Conservation (phyloP, 2,113 vertebrate species). For the Ahaetulla prasina region DNA sequence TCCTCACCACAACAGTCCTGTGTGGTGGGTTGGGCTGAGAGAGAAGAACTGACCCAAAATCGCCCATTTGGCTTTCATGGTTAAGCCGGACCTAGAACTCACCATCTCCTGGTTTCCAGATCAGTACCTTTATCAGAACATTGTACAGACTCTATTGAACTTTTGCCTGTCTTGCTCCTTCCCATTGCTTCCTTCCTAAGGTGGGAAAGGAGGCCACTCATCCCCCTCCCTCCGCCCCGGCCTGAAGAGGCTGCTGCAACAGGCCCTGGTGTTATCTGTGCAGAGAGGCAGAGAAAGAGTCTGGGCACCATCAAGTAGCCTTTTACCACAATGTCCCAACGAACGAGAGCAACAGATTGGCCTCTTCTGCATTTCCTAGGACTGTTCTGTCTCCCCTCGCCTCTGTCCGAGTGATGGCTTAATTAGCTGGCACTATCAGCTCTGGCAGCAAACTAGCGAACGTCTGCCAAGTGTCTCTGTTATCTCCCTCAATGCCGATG, state of each 20-base stretch:
- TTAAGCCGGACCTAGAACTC: not conserved
- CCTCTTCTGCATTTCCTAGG: not conserved
- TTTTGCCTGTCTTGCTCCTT: not conserved
- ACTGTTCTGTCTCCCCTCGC: too few relatives aligned
- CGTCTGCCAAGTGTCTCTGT: too few relatives aligned
- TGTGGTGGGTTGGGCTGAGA: too few relatives aligned
- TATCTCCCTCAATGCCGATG: too few relatives aligned
- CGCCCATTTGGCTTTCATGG: not conserved
- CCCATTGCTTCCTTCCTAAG: not conserved
- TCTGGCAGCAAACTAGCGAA: too few relatives aligned
- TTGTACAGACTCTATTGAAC: not conserved
- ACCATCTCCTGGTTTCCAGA: not conserved
- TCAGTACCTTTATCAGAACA: too few relatives aligned
- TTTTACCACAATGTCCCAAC: too few relatives aligned
- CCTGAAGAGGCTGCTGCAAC: not conserved
- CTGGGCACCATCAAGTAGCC: not conserved
- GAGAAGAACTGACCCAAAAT: not conserved
- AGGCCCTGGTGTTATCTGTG: not conserved
- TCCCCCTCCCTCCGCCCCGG: not conserved
- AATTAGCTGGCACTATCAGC: too few relatives aligned
- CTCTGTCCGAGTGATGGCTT: too few relatives aligned
- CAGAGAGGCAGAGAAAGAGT: not conserved
- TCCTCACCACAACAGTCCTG: not conserved
- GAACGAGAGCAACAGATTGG: not conserved
- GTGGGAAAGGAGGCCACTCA: not conserved